These are phyloP conservation scores for Oikopleura vanhoeffeni DNA, from an alignment of 23 tunicate genomes.

Conservation along the genomic window DNA sequence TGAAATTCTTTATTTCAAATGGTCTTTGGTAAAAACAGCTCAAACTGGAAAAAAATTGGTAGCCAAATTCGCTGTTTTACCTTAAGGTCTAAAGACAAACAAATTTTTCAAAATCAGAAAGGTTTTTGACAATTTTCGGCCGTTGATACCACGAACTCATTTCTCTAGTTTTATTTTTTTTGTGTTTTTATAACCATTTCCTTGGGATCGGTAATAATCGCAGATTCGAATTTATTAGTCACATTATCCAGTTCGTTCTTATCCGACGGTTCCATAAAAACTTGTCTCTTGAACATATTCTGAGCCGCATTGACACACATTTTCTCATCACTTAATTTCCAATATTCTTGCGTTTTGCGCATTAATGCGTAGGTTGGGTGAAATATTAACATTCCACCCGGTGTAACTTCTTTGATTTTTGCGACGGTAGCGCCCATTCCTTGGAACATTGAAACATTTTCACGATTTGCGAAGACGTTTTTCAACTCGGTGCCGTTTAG, in stretches of 20 bases:
- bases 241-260: slow-evolving; percentile 30
- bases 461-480: background rate
- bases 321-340: background rate
- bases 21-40: no score
- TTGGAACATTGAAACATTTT: background rate
- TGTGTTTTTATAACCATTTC: no score
- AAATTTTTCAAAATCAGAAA: no score
- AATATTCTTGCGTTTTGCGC: background rate
- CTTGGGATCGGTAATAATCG: no score
- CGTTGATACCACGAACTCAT: no score
- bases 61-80: no score
- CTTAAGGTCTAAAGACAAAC: no score
- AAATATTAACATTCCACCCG: slow-evolving; percentile 75
- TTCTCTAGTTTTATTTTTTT: no score
- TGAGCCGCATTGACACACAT: background rate
- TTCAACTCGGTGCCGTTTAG: slow-evolving; percentile 18
- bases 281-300: background rate
- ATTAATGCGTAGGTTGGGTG: slow-evolving; percentile 65
- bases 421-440: background rate
- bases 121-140: no score
- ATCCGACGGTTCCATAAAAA: slow-evolving; percentile 27
- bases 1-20: no score
- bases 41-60: no score
- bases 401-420: slow-evolving; percentile 27
- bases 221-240: slow-evolving; percentile 41